Evolutionary conservation across 1,140 invertebrate genomes (phyloP), one percentile per base, ranked within the genome.

Genomic region (Patella vulgata): DNA sequence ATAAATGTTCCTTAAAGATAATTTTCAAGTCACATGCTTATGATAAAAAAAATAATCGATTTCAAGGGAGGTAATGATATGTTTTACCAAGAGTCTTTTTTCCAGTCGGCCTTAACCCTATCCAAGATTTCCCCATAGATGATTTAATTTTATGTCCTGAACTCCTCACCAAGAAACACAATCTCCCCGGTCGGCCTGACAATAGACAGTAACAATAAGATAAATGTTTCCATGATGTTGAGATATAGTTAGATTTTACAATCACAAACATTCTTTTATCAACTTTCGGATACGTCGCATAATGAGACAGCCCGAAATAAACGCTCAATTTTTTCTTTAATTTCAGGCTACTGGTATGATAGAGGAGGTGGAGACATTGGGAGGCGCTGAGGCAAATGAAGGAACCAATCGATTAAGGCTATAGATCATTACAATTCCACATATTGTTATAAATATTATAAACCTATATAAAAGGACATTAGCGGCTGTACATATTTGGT

Each of bases 331-430:
- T 33, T 21, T 31, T 6, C 27, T 28, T 52, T 54, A 25, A 46
- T 63, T 61, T 25, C 70, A 80, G 78, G 67, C 71, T 9, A 65
- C 68, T 9, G 76, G 75, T 40, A 80, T 80, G 78, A 79, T 78
- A 21, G 78, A 79, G 27, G 77, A 76, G 56, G 75, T 80, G 0
- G 75, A 79, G 30, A 71, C 73, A 2, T 75, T 72, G 17, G 78
- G 78, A 17, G 78, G 78, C 19, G 57, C 74, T 12, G 74, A 70
- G 31, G 33, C 33, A 8, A 5, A 36, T 8, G 14, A 14, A 8
- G 33, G 14, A 8, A 8, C 33, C 33, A 36, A 36, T 14, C 5
- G 33, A 36, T 14, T 36, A 36, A 5, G 33, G 14, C 33, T 36
- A 36, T 36, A 36, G 14, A 36, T n/a, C n/a, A n/a, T n/a, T n/a